phyloP scores from a whole-genome alignment of 2,888 invertebrate species.

The Alloscopus bannaensis region DNA sequence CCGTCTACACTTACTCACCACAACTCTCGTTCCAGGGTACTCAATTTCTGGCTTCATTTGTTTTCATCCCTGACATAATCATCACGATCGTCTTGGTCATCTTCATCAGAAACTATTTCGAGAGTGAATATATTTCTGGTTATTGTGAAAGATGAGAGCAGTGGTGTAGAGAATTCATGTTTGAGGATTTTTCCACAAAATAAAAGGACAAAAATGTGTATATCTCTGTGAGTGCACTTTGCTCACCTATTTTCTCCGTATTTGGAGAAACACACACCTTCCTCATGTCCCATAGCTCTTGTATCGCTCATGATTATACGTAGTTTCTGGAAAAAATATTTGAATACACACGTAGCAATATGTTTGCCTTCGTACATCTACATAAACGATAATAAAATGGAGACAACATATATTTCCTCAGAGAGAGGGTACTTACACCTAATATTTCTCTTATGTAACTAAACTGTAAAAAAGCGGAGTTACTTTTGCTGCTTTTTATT shows the following conservation, averaged over 20 bases:
- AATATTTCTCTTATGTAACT: too few relatives aligned
- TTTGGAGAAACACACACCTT: conserved; percentile 41
- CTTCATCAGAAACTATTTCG: too few relatives aligned
- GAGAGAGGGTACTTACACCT: neutral
- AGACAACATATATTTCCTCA: neutral
- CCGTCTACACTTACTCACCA: neutral
- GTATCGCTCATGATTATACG: conserved; percentile 16
- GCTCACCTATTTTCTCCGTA: conserved; percentile 29
- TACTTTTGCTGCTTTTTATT: neutral
- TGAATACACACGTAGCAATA: conserved; percentile 16
- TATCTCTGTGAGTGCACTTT: too few relatives aligned
- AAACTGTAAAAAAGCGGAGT: conserved; percentile 1
- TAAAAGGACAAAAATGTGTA: too few relatives aligned
- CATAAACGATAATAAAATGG: too few relatives aligned
- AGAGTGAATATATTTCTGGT: too few relatives aligned
- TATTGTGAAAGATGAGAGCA: too few relatives aligned
- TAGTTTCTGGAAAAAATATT: conserved; percentile 11
- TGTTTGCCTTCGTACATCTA: too few relatives aligned
- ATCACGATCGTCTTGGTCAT: neutral
- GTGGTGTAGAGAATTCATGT: too few relatives aligned
- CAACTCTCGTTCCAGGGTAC: neutral
- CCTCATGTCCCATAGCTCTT: conserved; percentile 12
- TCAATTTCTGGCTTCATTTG: conserved; percentile 31
- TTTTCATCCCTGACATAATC: conserved; percentile 37
- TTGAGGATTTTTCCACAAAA: too few relatives aligned